These are phyloP conservation scores for Clivina fossor DNA, from an alignment of 2,888 invertebrate genomes.

Conservation along the genomic window DNA sequence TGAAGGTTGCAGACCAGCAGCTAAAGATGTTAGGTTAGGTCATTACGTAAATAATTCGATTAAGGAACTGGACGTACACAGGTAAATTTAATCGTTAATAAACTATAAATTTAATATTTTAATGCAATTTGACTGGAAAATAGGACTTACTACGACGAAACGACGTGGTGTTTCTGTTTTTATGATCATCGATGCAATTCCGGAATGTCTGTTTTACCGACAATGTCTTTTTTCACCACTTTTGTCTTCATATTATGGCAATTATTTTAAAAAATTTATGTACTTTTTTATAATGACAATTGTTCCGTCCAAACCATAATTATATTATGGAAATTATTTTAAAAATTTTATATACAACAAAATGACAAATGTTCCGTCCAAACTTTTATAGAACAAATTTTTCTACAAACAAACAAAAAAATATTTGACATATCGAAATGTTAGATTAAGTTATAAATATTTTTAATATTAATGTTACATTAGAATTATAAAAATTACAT, in stretches of 20 bases:
- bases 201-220: slow-evolving; percentile 40
- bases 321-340: too few relatives aligned
- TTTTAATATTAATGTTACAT: too few relatives aligned
- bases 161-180: slow-evolving; percentile 88
- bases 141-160: slow-evolving; percentile 79
- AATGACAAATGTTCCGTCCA: too few relatives aligned
- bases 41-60: slow-evolving; percentile 88
- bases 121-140: slow-evolving; percentile 45
- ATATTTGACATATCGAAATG: too few relatives aligned
- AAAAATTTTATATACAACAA: too few relatives aligned
- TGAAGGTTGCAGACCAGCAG: slow-evolving; percentile 84
- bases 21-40: slow-evolving; percentile 74
- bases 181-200: slow-evolving; percentile 85
- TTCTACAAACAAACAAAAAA: too few relatives aligned
- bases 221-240: slow-evolving; percentile 31
- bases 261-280: neutral
- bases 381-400: too few relatives aligned
- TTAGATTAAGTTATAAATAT: too few relatives aligned
- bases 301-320: slow-evolving; percentile 12
- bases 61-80: slow-evolving; percentile 80
- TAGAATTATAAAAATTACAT: too few relatives aligned
- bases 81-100: slow-evolving; percentile 53
- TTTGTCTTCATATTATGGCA: slow-evolving; percentile 4
- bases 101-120: slow-evolving; percentile 5
- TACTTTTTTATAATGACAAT: slow-evolving; percentile 1